phyloP scores from a whole-genome alignment of 2,888 invertebrate species.

The Tachystola acroxantha region DNA sequence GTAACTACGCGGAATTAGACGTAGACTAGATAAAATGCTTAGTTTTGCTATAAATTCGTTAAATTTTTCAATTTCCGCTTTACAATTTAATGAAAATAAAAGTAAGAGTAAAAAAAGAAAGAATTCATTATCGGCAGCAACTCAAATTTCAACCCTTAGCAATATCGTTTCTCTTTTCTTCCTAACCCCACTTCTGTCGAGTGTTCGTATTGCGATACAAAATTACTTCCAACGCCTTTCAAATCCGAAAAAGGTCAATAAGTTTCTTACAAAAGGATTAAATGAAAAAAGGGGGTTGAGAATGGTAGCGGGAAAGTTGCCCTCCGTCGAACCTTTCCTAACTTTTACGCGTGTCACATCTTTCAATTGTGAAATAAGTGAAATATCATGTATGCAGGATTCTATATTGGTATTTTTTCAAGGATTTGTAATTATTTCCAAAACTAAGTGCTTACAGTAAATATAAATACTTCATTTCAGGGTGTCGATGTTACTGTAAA shows the following conservation, averaged over 20 bases:
- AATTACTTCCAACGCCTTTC: slow-evolving; percentile 32
- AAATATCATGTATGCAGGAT: slow-evolving; percentile 6
- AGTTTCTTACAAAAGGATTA: slow-evolving; percentile 30
- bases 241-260: slow-evolving; percentile 32
- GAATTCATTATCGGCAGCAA: no score
- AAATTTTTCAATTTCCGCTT: no score
- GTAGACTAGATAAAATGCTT: no score
- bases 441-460: no score
- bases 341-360: slow-evolving; percentile 6
- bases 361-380: slow-evolving; percentile 7
- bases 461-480: no score
- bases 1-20: no score
- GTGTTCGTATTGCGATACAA: slow-evolving; percentile 29
- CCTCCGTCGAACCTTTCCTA: slow-evolving; percentile 2
- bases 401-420: slow-evolving; percentile 7
- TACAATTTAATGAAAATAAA: no score
- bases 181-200: slow-evolving; percentile 17
- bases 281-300: slow-evolving; percentile 16
- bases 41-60: no score
- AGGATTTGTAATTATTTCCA: no score
- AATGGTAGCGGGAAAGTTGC: slow-evolving; percentile 4
- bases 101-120: no score
- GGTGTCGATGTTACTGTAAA: no score
- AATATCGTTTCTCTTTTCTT: not conserved
- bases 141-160: not conserved